These are phyloP conservation scores for Sinella curviseta DNA, from an alignment of 1,140 invertebrate species.

Conservation along the genomic window DNA sequence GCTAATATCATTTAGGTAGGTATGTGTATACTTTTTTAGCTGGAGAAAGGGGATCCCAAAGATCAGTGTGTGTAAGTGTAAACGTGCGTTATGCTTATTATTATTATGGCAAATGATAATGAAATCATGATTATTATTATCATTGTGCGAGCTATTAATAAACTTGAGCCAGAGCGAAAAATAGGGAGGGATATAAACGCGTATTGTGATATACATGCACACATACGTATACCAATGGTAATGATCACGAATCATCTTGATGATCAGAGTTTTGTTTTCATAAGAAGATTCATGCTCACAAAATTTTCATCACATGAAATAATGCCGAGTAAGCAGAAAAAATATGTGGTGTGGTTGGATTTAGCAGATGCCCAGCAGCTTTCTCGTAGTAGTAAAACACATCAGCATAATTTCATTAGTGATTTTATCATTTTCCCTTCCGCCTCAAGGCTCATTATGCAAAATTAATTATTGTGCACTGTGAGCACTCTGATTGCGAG, in stretches of 20 bases:
- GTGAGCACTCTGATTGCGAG: neutral
- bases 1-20: too few species aligned
- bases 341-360: neutral
- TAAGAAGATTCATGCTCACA: too few species aligned
- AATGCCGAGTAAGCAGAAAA: neutral
- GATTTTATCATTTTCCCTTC: slow-evolving; percentile 24
- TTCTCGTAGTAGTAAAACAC: neutral
- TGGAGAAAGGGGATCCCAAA: neutral
- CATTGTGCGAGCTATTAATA: slow-evolving; percentile 12
- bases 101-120: too few species aligned
- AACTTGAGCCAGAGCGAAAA: neutral
- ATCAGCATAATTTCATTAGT: slow-evolving; percentile 24
- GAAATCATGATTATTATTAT: too few species aligned
- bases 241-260: too few species aligned
- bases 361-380: neutral
- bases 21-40: too few species aligned
- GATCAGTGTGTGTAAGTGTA: neutral
- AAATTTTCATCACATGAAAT: too few species aligned
- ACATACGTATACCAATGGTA: too few species aligned
- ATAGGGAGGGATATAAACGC: too few species aligned
- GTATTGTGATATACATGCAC: too few species aligned
- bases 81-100: neutral
- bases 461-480: slow-evolving; percentile 22
- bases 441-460: slow-evolving; percentile 23
- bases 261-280: too few species aligned